Base-by-base conservation (phyloP, 2,888 invertebrate genomes). In the Oeneis ivallda region DNA sequence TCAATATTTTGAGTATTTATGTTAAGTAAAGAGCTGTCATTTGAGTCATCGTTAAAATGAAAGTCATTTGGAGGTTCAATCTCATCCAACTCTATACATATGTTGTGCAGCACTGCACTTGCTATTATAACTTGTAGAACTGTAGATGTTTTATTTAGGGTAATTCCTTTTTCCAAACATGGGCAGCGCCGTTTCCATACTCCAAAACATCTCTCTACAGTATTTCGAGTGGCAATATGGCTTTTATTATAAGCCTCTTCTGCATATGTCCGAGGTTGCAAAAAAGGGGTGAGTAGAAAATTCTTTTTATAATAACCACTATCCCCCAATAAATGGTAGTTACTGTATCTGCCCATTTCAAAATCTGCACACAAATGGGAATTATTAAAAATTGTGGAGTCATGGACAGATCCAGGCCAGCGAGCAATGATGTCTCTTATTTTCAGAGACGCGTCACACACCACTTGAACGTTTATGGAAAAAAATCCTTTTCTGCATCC, bases 221-320 rank as follows among this genome's bases (percentile, higher is more conserved):
- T 49, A 56, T 63, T 63, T 19, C 63, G 13, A 15, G 63, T 63
- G 4, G 47, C 34, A 9, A 63, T 57, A 32, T 63, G 65, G 52
- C 59, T 54, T 60, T 53, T 56, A 49, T 65, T 65, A 56, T 61
- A 65, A 32, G 49, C 50, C 41, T 57, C 57, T 39, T 65, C 26
- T n/a, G 50, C 15, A 34, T n/a, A 15, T 63, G 63, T 50, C 8
- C 15, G 13, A 17, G 50, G 37, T 17, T 49, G 47, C n/a, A 58
- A 34, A 58, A 66, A 62, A 6, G 62, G 66, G 9, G 53, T 53
- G 2, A 66, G 34, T 15, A 66, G 37, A 53, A 45, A 62, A n/a
- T 49, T 62, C 50, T 53, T 50, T 43, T 56, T 47, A 37, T 41
- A 47, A 63, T 67, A 67, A 34, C 64, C 61, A 57, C 67, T 67